Percentiles rank a stretch among this genome's conserved stretches.
phyloP scores from a whole-genome alignment of 1,140 invertebrate genomes.

The Dendrolimus punctatus region DNA sequence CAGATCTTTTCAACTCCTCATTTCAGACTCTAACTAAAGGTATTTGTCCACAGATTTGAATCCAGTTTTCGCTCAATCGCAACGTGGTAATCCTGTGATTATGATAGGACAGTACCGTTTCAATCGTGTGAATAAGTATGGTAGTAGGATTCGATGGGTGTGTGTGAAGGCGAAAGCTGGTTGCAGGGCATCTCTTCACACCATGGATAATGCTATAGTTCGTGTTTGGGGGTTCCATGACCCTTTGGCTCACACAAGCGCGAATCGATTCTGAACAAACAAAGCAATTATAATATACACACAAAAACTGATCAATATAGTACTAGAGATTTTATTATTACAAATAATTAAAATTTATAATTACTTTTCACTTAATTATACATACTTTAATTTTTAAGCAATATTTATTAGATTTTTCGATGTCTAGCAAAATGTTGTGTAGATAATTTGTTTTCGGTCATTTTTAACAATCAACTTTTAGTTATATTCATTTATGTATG shows the following conservation, averaged over 20 bases:
- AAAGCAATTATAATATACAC: conserved; percentile 2
- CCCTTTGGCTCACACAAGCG: conserved; percentile 51
- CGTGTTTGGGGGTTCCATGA: conserved; percentile 63
- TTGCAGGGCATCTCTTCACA: conserved; percentile 56
- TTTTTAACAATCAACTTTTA: no score
- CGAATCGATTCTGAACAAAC: conserved; percentile 46
- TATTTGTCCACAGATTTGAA: conserved; percentile 48
- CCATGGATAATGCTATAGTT: conserved; percentile 62
- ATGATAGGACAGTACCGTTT: conserved; percentile 64
- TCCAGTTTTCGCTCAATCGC: conserved; percentile 56
- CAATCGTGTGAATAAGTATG: conserved; percentile 58
- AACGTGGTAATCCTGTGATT: conserved; percentile 61
- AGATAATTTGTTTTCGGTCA: no score
- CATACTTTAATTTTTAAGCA: no score
- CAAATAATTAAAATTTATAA: conserved; percentile 4
- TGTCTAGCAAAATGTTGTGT: no score
- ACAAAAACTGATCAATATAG: conserved; percentile 1
- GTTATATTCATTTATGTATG: no score
- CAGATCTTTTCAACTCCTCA: no score
- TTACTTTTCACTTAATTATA: no score
- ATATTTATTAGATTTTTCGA: no score
- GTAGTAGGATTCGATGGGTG: conserved; percentile 56
- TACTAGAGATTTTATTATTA: conserved; percentile 8
- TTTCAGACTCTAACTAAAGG: conserved; percentile 20
- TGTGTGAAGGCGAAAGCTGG: conserved; percentile 62